phyloP scores from a whole-genome alignment of 2,113 vertebrate genomes.

The Phyllostomus hastatus region DNA sequence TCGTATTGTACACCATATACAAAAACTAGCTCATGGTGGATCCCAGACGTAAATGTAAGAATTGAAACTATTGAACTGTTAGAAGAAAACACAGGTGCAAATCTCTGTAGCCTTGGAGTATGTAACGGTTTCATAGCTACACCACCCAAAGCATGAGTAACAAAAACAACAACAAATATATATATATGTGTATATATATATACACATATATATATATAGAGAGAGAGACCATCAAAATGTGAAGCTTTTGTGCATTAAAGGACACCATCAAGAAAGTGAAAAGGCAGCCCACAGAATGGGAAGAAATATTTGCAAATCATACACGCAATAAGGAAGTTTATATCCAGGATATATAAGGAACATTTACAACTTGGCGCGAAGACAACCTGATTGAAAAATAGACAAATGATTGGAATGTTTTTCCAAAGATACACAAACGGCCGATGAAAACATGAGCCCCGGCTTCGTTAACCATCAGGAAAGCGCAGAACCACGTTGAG shows the following conservation, averaged over 20 bases:
- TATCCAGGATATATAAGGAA: neutral
- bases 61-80: neutral
- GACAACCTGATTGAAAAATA: neutral
- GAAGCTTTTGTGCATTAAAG: too few relatives aligned
- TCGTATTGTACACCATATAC: neutral
- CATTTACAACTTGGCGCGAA: neutral
- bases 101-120: neutral
- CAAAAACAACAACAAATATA: too few relatives aligned
- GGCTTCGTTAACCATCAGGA: too few relatives aligned
- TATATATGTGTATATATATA: too few relatives aligned
- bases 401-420: neutral
- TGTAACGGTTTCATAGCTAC: too few relatives aligned
- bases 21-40: neutral
- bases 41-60: neutral
- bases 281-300: too few relatives aligned
- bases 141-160: neutral
- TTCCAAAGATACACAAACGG: too few relatives aligned
- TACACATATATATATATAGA: too few relatives aligned
- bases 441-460: too few relatives aligned
- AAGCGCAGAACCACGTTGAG: neutral
- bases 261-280: too few relatives aligned
- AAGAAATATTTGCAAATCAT: too few relatives aligned
- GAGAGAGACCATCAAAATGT: neutral
- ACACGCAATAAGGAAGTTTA: too few relatives aligned
- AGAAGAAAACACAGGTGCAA: neutral